Conservation (phyloP, 2,888 invertebrate species). For the Tipula helvola region DNA sequence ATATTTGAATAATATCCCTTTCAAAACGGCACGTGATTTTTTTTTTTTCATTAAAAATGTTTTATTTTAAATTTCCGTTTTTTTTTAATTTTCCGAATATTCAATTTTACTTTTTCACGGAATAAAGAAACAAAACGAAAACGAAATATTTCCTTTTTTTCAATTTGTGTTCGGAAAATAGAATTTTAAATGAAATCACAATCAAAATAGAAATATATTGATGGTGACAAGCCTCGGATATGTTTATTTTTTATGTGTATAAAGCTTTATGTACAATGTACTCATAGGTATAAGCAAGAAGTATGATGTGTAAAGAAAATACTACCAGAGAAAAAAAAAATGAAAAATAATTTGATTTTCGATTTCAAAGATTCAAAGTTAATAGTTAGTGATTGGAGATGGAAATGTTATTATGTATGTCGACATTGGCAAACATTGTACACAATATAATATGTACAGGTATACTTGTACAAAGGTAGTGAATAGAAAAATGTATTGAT, state of each 20-base stretch:
- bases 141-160: background rate
- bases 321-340: background rate
- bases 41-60: background rate
- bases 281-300: too few relatives aligned
- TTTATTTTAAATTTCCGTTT: background rate
- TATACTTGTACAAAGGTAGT: background rate
- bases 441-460: background rate
- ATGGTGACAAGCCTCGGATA: background rate
- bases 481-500: background rate
- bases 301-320: background rate
- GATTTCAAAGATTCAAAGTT: background rate
- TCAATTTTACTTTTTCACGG: background rate
- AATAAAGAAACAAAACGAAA: background rate
- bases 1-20: background rate
- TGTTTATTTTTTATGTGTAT: background rate
- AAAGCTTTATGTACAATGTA: background rate
- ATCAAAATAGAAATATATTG: background rate
- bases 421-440: background rate
- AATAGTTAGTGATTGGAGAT: background rate
- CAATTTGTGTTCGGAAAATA: background rate
- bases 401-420: background rate
- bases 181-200: background rate
- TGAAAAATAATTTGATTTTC: background rate
- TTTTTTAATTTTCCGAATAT: background rate
- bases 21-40: background rate